Conservation (phyloP, 2,888 invertebrate genomes). For the Elmis aenea region DNA sequence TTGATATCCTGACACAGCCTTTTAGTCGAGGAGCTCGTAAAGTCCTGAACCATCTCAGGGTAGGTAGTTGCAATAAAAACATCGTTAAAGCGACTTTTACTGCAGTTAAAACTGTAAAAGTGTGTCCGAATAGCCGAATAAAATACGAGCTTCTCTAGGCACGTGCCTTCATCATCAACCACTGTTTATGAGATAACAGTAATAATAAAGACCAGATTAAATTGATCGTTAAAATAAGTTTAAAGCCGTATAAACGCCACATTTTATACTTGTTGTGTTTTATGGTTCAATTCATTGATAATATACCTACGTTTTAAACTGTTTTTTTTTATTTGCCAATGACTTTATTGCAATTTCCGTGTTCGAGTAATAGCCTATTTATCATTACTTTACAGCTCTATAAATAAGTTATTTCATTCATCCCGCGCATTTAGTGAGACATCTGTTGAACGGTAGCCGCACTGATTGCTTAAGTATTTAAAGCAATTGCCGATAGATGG, state of each 20-base stretch:
- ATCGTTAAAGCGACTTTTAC: constrained; percentile 48
- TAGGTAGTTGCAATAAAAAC: constrained; percentile 47
- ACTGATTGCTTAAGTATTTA: constrained; percentile 30
- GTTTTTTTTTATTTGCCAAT: constrained; percentile 16
- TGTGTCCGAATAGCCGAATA: constrained; percentile 44
- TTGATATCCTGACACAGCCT: constrained; percentile 14
- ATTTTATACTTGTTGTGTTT: constrained; percentile 40
- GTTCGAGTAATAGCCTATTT: constrained; percentile 12
- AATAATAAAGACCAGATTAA: constrained; percentile 47
- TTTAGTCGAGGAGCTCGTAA: constrained; percentile 24
- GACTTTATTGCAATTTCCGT: constrained; percentile 16
- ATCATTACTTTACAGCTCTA: constrained; percentile 13
- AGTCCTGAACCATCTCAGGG: constrained; percentile 32
- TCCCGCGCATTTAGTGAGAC: constrained; percentile 26
- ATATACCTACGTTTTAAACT: constrained; percentile 33
- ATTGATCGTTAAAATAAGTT: constrained; percentile 45
- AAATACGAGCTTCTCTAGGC: constrained; percentile 43
- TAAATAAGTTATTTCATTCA: no score
- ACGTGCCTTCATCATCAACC: constrained; percentile 33
- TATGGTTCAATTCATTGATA: constrained; percentile 42
- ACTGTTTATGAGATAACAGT: constrained; percentile 43
- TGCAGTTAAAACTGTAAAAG: constrained; percentile 48
- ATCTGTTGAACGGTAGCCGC: constrained; percentile 36
- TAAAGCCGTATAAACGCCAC: constrained; percentile 45
- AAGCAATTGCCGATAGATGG: constrained; percentile 31